These are phyloP conservation scores for Cynopterus brachyotis DNA, from an alignment of 2,113 vertebrate species.

Conservation along the genomic window DNA sequence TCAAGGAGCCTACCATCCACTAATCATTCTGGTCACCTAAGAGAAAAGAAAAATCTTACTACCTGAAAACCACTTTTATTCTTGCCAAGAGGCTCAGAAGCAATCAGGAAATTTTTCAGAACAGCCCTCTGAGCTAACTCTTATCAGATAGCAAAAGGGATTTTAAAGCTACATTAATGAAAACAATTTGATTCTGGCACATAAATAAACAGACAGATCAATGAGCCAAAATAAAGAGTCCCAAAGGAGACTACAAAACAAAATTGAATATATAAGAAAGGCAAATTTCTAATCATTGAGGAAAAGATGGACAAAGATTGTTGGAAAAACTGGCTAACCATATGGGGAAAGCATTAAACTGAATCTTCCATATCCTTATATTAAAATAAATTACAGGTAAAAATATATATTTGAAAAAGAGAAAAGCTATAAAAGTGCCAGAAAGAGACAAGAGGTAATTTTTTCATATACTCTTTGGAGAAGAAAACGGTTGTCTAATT, in stretches of 20 bases:
- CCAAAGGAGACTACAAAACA: neutral
- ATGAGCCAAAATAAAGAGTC: neutral
- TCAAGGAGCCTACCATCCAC: neutral
- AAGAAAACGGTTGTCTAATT: neutral
- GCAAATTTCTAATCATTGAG: neutral
- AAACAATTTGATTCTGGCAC: neutral
- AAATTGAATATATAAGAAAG: neutral
- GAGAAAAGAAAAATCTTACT: neutral
- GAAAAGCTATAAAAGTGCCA: neutral
- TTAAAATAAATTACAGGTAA: neutral
- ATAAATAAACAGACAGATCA: neutral
- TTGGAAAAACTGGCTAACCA: neutral
- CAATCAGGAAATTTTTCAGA: neutral
- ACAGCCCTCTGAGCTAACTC: neutral
- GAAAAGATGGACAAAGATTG: neutral
- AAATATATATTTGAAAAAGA: neutral
- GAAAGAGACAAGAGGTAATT: neutral
- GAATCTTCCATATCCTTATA: neutral
- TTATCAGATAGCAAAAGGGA: neutral
- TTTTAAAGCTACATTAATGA: neutral
- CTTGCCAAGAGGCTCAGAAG: neutral
- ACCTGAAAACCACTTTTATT: neutral
- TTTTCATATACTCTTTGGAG: neutral
- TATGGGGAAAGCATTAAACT: neutral
- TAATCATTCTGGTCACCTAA: neutral